Percentiles rank a stretch among this genome's conserved stretches.
These are phyloP conservation scores for Zoanthus gigantus DNA, from an alignment of 92 coral and sea anemone genomes.

Conservation along the genomic window DNA sequence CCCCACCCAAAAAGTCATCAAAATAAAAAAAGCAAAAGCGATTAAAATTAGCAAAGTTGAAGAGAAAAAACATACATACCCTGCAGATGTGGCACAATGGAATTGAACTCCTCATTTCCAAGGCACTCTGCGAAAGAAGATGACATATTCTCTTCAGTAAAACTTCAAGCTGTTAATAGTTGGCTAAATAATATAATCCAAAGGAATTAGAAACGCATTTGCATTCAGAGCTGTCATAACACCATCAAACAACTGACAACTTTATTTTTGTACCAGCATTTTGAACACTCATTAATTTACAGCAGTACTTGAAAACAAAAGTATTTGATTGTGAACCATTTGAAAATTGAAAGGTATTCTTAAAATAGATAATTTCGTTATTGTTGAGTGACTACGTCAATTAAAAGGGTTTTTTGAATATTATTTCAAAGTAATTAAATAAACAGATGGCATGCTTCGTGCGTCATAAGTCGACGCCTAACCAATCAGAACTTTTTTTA, in stretches of 20 bases:
- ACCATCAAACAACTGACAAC: slow-evolving; percentile 14
- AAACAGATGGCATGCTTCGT: background rate
- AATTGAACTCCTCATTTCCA: background rate
- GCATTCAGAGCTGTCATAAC: background rate
- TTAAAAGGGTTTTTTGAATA: background rate
- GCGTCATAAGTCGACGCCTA: background rate
- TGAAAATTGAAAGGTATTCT: slow-evolving; percentile 16
- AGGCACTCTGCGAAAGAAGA: background rate
- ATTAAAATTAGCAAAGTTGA: background rate
- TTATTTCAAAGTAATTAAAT: background rate
- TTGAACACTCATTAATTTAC: background rate
- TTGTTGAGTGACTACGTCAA: background rate
- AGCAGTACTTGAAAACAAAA: background rate
- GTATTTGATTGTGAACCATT: background rate
- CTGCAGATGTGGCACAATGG: background rate
- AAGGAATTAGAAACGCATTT: background rate
- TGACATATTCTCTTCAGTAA: background rate
- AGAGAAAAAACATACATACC: background rate
- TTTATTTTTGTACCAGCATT: background rate
- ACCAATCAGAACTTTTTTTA: slow-evolving; percentile 15
- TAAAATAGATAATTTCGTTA: background rate
- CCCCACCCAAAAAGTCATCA: background rate
- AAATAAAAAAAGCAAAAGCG: background rate
- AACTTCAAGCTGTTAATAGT: background rate
- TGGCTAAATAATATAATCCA: background rate